Percentiles rank a stretch among this genome's conserved stretches.
Conservation (phyloP, 1,140 invertebrate species). For the Mercenaria mercenaria region DNA sequence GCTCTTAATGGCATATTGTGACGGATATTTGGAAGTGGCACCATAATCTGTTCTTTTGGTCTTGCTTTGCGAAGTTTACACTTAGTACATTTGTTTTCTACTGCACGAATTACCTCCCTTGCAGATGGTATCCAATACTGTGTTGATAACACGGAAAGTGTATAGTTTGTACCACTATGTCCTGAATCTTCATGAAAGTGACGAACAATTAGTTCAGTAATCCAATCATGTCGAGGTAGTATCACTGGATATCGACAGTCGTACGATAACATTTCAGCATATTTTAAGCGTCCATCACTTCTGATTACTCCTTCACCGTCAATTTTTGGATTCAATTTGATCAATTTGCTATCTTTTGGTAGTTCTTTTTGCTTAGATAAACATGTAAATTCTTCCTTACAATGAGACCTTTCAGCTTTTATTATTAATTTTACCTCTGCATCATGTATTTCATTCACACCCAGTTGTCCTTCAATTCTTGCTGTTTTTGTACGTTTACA, state of each 20-base stretch:
- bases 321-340: background rate
- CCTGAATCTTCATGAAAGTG: background rate
- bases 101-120: background rate
- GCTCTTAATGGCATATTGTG: background rate
- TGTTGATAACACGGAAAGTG: no score
- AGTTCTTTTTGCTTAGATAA: background rate
- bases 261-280: background rate
- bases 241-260: background rate
- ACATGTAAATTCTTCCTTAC: background rate
- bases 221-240: background rate
- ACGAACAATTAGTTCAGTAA: background rate
- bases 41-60: conserved; percentile 44
- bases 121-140: no score
- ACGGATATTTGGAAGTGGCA: background rate
- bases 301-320: background rate
- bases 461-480: background rate
- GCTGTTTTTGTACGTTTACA: background rate
- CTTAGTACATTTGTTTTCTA: background rate
- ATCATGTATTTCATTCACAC: background rate
- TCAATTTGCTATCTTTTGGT: background rate
- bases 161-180: conserved; percentile 19
- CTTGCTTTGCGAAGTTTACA: background rate
- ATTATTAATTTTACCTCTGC: background rate
- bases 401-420: background rate
- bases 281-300: background rate